Percentiles rank a stretch among this genome's conserved stretches.
Conservation (phyloP, 64 coral and sea anemone species). For the Porites australiensis region DNA sequence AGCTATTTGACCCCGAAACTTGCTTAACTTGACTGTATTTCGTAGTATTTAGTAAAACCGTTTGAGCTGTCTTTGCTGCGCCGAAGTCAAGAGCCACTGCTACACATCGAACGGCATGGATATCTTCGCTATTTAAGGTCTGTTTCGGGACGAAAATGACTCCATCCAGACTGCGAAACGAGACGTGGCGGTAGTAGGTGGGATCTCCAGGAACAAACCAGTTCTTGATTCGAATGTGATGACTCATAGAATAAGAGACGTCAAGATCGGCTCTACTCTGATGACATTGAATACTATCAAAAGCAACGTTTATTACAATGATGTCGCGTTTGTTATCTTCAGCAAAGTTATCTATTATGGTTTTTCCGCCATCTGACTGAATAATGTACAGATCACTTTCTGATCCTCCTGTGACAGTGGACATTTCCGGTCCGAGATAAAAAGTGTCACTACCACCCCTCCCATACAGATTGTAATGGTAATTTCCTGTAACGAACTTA, state of each 20-base stretch:
- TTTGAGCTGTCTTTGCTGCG: not conserved
- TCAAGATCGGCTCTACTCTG: slow-evolving; percentile 1
- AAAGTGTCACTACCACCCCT: slow-evolving; percentile 64
- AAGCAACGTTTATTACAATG: slow-evolving; percentile 61
- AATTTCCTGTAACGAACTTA: slow-evolving; percentile 32
- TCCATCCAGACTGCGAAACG: slow-evolving; percentile 56
- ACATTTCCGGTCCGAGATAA: slow-evolving; percentile 66
- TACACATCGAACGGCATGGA: not conserved
- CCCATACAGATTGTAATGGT: slow-evolving; percentile 70
- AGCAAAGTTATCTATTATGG: slow-evolving; percentile 75
- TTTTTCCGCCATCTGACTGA: slow-evolving; percentile 66
- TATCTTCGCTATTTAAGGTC: not conserved
- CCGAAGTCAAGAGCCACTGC: slow-evolving; percentile 49
- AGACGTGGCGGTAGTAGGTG: slow-evolving; percentile 49
- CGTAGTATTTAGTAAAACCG: not conserved
- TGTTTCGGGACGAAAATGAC: slow-evolving; percentile 41
- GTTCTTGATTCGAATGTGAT: slow-evolving; percentile 69
- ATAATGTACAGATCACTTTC: slow-evolving; percentile 69
- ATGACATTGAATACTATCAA: slow-evolving; percentile 20
- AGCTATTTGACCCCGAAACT: not conserved
- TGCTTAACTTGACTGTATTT: slow-evolving; percentile 9
- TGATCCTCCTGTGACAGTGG: slow-evolving; percentile 38
- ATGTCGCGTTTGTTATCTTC: slow-evolving; percentile 52
- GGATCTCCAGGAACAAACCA: slow-evolving; percentile 57
- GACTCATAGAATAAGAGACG: slow-evolving; percentile 34